Percentiles rank a stretch among this genome's conserved stretches.
Conservation (phyloP, 2,888 invertebrate species). For the Malthinus seriepunctatus region DNA sequence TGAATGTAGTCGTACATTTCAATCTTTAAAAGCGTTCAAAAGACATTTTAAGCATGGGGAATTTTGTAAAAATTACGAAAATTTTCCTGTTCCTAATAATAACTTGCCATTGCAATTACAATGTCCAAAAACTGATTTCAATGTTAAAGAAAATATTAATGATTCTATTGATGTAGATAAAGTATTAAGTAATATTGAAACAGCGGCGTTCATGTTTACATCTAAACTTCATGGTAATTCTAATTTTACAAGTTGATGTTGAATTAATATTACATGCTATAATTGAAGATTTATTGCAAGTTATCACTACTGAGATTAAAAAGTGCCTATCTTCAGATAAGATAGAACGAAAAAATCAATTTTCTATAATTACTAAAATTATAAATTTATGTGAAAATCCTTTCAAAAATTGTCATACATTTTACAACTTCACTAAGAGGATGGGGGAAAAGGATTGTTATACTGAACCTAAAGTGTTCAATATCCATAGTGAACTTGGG, state of each 20-base stretch:
- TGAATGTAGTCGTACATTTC: neutral
- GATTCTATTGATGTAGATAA: neutral
- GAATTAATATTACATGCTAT: neutral
- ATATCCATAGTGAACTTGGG: neutral
- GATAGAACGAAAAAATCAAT: neutral
- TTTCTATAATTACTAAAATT: neutral
- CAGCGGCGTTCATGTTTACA: neutral
- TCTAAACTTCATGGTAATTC: neutral
- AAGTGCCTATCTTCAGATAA: neutral
- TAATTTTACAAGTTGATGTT: neutral
- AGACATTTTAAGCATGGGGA: neutral
- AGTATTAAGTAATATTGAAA: neutral
- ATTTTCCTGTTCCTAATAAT: neutral
- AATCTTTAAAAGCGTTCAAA: neutral
- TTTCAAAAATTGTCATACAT: neutral
- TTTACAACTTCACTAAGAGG: neutral
- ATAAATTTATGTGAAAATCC: neutral
- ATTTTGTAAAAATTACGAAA: neutral
- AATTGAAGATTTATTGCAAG: neutral
- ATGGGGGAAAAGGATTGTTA: neutral
- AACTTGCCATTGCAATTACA: too few relatives aligned
- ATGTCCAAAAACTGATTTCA: neutral
- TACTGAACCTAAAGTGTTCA: neutral
- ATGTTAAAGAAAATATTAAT: neutral
- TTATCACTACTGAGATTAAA: neutral